These are phyloP conservation scores for Perognathus longimembris DNA, from an alignment of 2,113 vertebrate species.

Conservation along the genomic window DNA sequence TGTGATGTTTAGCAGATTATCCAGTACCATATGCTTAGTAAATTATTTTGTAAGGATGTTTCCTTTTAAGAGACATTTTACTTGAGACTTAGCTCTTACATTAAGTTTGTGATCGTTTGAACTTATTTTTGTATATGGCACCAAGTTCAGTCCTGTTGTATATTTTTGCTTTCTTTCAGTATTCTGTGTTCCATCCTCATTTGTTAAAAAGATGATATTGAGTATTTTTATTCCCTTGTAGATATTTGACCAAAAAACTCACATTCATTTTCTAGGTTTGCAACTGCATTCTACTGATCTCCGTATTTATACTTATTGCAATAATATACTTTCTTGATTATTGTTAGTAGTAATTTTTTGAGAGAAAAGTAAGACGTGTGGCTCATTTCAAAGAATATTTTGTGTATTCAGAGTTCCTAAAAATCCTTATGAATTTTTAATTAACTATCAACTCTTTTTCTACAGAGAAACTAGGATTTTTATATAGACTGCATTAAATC, in stretches of 20 bases:
- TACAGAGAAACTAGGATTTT: background rate
- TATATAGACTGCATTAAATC: background rate
- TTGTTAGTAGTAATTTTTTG: background rate
- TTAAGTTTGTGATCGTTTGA: background rate
- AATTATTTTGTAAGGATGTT: background rate
- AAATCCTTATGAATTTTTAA: background rate
- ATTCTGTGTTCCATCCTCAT: background rate
- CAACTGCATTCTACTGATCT: background rate
- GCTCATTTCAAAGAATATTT: background rate
- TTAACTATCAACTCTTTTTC: background rate
- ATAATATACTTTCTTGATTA: constrained; percentile 2
- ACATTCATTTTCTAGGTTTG: background rate
- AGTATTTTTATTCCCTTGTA: background rate
- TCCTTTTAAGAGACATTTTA: background rate
- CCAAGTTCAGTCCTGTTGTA: background rate
- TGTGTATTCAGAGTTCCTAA: background rate
- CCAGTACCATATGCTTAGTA: background rate
- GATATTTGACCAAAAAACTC: background rate
- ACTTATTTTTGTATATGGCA: background rate
- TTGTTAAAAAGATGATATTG: constrained; percentile 25
- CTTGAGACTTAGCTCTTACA: background rate
- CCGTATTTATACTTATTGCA: background rate
- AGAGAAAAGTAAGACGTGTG: background rate
- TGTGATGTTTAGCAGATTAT: too few species aligned
- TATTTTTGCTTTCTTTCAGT: background rate